Evolutionary conservation across 35 echinoderm and acorn worm genomes (phyloP).

Genomic region (Apostichopus parvimensis): DNA sequence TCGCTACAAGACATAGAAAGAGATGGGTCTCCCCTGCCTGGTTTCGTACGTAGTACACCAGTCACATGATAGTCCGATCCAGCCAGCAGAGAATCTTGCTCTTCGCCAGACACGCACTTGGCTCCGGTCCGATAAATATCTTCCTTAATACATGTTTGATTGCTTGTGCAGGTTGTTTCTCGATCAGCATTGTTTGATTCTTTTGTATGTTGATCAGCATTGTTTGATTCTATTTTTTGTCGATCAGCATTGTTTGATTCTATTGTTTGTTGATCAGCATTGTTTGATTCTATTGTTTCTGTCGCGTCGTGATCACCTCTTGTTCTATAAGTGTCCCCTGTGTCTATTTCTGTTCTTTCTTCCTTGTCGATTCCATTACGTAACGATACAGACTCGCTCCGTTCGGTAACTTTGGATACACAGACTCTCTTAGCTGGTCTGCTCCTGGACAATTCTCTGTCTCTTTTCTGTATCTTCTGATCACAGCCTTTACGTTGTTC

Average conservation of each 20-base stretch:
- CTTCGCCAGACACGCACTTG: constrained; percentile 77
- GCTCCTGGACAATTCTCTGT: background rate
- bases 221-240: too few relatives aligned
- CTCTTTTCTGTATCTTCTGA: background rate
- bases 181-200: too few relatives aligned
- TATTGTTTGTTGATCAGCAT: too few relatives aligned
- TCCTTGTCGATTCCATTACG: background rate
- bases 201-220: too few relatives aligned
- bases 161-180: background rate
- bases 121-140: constrained; percentile 93
- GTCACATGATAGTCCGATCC: constrained; percentile 78
- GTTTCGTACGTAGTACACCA: constrained; percentile 71
- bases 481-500: background rate
- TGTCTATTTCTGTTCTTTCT: background rate
- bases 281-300: background rate
- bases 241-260: too few relatives aligned
- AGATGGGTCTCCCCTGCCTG: constrained; percentile 73
- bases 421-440: background rate
- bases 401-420: background rate
- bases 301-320: background rate
- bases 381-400: background rate
- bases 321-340: background rate
- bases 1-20: constrained; percentile 97
- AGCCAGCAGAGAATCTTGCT: constrained; percentile 52
- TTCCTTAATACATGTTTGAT: background rate